Conservation (phyloP, 1,140 invertebrate genomes). For the Micrasema minimum region DNA sequence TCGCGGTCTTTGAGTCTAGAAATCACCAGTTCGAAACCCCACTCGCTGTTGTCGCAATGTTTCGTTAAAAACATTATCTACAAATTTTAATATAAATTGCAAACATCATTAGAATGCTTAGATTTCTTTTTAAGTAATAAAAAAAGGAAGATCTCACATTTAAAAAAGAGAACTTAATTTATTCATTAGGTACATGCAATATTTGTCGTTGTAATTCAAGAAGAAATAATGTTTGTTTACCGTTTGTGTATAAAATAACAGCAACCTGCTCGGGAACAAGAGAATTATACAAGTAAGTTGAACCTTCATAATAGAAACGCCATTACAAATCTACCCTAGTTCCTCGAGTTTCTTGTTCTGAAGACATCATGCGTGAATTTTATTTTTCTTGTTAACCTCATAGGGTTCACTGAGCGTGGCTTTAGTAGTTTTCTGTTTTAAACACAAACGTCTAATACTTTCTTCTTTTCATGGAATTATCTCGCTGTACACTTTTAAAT, state of each 20-base stretch:
- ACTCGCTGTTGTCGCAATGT: too few relatives aligned
- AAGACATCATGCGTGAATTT: constrained; percentile 47
- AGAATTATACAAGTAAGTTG: neutral
- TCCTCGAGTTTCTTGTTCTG: constrained; percentile 40
- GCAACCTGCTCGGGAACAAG: neutral
- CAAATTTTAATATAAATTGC: too few relatives aligned
- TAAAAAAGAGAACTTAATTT: neutral
- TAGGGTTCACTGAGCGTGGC: constrained; percentile 35
- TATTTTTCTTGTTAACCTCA: constrained; percentile 48
- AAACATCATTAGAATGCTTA: too few relatives aligned
- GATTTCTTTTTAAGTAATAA: neutral
- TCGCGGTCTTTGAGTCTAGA: too few relatives aligned
- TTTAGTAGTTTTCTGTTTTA: constrained; percentile 25
- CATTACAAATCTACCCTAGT: constrained; percentile 29
- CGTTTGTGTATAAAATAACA: neutral
- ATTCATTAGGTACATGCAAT: neutral
- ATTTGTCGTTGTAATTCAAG: neutral
- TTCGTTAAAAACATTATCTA: too few relatives aligned
- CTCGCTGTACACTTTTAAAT: too few relatives aligned
- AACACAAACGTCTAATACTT: constrained; percentile 23
- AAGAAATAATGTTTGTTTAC: neutral
- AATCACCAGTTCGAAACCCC: too few relatives aligned
- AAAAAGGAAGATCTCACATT: neutral
- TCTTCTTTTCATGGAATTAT: constrained; percentile 25
- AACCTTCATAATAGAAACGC: constrained; percentile 32